phyloP scores from a whole-genome alignment of 2,888 invertebrate genomes.

The Drosophila suboccidentalis region DNA sequence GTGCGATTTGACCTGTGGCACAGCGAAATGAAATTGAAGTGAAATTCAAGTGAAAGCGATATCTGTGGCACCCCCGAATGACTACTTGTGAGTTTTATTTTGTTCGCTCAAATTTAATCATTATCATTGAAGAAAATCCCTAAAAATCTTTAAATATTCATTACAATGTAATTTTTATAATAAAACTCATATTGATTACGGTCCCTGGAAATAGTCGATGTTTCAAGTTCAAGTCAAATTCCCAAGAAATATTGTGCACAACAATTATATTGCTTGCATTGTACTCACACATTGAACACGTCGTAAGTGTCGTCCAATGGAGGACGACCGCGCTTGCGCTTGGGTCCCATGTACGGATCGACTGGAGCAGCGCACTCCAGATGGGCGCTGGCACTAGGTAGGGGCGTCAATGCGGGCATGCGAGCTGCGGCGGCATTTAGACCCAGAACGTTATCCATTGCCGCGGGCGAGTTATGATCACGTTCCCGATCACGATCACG shows the following conservation, averaged over 20 bases:
- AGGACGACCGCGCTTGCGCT: conserved; percentile 89
- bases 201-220: too few species aligned
- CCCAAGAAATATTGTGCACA: background rate
- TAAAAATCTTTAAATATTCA: too few species aligned
- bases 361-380: conserved; percentile 60
- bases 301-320: conserved; percentile 88
- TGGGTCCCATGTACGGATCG: conserved; percentile 85
- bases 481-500: conserved; percentile 35
- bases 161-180: too few species aligned
- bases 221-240: too few species aligned
- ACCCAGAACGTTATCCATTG: conserved; percentile 48
- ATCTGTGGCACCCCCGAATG: too few species aligned
- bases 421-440: conserved; percentile 41
- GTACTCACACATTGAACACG: conserved; percentile 84
- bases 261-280: background rate
- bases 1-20: too few species aligned
- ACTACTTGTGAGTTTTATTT: too few species aligned
- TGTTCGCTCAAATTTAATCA: too few species aligned
- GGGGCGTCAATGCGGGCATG: conserved; percentile 83
- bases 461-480: conserved; percentile 52
- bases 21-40: too few species aligned
- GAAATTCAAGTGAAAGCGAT: too few species aligned
- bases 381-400: conserved; percentile 60
- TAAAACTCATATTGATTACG: too few species aligned
- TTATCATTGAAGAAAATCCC: too few species aligned